These are phyloP conservation scores for Phocoena phocoena DNA, from an alignment of 2,113 vertebrate genomes.

Conservation along the genomic window DNA sequence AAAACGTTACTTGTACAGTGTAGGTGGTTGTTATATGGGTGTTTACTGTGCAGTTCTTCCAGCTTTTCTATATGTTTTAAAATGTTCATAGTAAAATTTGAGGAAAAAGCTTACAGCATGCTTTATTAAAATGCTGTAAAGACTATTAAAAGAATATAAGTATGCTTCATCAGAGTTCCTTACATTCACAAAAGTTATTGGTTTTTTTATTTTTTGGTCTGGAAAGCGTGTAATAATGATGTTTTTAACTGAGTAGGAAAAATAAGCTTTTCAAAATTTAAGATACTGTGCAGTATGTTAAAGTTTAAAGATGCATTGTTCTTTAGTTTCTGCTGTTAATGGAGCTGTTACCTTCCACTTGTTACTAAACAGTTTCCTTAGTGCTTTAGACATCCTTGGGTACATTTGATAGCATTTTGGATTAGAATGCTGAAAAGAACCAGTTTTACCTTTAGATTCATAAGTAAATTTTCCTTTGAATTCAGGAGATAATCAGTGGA, in stretches of 20 bases:
- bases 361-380: background rate
- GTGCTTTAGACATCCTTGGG: background rate
- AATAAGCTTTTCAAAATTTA: background rate
- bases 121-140: background rate
- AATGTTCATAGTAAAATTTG: background rate
- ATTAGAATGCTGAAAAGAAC: background rate
- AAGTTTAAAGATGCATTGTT: background rate
- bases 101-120: background rate
- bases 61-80: background rate
- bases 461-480: background rate
- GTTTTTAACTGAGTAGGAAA: background rate
- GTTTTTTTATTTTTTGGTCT: background rate
- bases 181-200: background rate
- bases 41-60: background rate
- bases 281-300: background rate
- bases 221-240: background rate
- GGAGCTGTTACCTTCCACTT: background rate
- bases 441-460: background rate
- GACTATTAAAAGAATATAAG: background rate
- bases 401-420: background rate
- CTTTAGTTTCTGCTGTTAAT: background rate
- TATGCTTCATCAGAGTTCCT: background rate
- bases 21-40: background rate
- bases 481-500: background rate
- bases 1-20: background rate